Conservation (phyloP, 2,888 invertebrate species). For the Sphaeridia pumilis region DNA sequence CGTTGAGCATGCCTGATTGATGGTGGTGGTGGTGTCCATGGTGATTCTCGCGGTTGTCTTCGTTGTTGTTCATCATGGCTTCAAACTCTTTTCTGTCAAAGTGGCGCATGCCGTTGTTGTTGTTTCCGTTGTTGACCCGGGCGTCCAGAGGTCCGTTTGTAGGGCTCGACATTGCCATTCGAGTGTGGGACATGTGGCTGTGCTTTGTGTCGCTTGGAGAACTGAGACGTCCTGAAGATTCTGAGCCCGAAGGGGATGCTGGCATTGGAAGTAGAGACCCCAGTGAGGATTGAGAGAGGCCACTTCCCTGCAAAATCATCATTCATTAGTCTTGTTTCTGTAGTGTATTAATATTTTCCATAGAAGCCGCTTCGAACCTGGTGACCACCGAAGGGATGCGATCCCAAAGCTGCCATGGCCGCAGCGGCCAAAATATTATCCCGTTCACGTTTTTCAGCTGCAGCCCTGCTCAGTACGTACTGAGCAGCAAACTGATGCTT, state of each 20-base stretch:
- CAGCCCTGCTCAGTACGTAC: constrained; percentile 78
- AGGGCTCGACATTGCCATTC: constrained; percentile 34
- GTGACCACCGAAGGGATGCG: constrained; percentile 24
- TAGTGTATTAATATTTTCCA: not conserved
- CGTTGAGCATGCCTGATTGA: constrained; percentile 6
- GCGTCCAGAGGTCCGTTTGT: constrained; percentile 32
- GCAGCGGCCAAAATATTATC: constrained; percentile 51
- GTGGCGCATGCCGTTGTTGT: constrained; percentile 14
- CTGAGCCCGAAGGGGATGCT: constrained; percentile 35
- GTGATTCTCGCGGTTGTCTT: constrained; percentile 12
- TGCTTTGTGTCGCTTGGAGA: constrained; percentile 30
- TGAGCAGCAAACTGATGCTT: constrained; percentile 93
- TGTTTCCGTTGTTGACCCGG: constrained; percentile 17
- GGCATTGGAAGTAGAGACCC: constrained; percentile 33
- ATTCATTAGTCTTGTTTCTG: not conserved
- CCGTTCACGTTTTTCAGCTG: constrained; percentile 76
- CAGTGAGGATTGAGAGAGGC: constrained; percentile 22
- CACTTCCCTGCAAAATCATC: constrained; percentile 23
- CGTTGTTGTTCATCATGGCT: constrained; percentile 10
- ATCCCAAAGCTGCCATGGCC: constrained; percentile 39
- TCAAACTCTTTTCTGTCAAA: constrained; percentile 11
- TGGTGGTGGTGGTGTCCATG: constrained; percentile 17
- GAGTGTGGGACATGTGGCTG: constrained; percentile 30
- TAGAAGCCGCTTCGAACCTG: not conserved
- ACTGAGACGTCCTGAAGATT: constrained; percentile 35